These are phyloP conservation scores for Cettia cetti DNA, from an alignment of 2,113 vertebrate genomes.

Conservation along the genomic window DNA sequence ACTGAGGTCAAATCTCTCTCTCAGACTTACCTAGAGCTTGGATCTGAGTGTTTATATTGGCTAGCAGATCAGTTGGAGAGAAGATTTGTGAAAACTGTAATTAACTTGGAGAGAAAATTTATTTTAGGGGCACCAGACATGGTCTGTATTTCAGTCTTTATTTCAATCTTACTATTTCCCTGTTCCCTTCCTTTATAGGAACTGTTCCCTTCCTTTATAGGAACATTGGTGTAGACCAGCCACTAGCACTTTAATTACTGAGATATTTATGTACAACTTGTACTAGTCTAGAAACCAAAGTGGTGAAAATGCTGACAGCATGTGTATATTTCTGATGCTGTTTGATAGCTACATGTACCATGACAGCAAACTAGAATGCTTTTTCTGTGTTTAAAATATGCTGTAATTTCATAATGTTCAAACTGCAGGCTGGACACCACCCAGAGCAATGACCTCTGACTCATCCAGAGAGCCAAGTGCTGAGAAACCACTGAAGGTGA, in stretches of 20 bases:
- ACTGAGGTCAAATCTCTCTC: not conserved
- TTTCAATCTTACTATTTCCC: not conserved
- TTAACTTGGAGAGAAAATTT: not conserved
- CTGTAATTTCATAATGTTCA: not conserved
- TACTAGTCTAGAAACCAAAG: not conserved
- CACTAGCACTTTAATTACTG: not conserved
- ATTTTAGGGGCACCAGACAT: not conserved
- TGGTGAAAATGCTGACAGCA: not conserved
- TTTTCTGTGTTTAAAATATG: not conserved
- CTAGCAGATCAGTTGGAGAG: not conserved
- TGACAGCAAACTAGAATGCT: not conserved
- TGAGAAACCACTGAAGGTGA: not conserved
- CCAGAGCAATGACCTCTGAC: not conserved
- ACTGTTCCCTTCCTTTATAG: not conserved
- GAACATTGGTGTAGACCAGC: not conserved
- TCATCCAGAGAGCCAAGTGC: not conserved
- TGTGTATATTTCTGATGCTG: not conserved
- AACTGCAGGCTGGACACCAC: not conserved
- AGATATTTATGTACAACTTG: not conserved
- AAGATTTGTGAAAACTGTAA: not conserved
- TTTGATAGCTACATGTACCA: not conserved
- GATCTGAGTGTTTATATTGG: not conserved
- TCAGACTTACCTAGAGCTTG: not conserved
- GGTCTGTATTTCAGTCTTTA: not conserved
- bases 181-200: not conserved